Percentiles rank a stretch among this genome's conserved stretches.
These are phyloP conservation scores for Pipistrellus nathusii DNA, from an alignment of 2,797 vertebrate genomes.

Conservation along the genomic window DNA sequence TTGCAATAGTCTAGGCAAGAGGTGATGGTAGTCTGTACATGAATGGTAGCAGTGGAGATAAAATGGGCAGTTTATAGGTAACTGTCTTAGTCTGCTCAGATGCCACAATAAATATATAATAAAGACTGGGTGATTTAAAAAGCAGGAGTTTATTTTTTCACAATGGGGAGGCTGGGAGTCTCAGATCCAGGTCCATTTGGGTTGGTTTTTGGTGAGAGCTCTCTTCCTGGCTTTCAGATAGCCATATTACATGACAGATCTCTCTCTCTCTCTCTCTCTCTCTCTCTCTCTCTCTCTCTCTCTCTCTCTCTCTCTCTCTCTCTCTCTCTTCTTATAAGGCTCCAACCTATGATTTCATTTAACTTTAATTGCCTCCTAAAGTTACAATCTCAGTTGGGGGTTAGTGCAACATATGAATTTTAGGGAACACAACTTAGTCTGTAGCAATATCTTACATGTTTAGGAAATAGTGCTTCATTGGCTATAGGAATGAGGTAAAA, in stretches of 20 bases:
- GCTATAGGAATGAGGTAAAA: background rate
- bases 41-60: background rate
- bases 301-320: too few species aligned
- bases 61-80: background rate
- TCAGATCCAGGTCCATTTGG: background rate
- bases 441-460: background rate
- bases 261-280: too few species aligned
- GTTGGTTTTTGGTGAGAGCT: background rate
- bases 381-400: background rate
- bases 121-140: background rate
- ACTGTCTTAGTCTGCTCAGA: background rate
- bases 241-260: too few species aligned
- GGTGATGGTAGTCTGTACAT: background rate
- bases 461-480: background rate
- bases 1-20: background rate
- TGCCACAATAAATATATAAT: background rate
- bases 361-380: background rate
- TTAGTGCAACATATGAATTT: background rate
- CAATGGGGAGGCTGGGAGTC: background rate
- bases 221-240: slow-evolving; percentile 7
- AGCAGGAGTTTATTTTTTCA: background rate
- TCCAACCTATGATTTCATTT: background rate
- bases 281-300: too few species aligned
- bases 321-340: too few species aligned
- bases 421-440: background rate